phyloP scores from a whole-genome alignment of 2,797 vertebrate genomes.

The Pseudotriccus pelzelni region DNA sequence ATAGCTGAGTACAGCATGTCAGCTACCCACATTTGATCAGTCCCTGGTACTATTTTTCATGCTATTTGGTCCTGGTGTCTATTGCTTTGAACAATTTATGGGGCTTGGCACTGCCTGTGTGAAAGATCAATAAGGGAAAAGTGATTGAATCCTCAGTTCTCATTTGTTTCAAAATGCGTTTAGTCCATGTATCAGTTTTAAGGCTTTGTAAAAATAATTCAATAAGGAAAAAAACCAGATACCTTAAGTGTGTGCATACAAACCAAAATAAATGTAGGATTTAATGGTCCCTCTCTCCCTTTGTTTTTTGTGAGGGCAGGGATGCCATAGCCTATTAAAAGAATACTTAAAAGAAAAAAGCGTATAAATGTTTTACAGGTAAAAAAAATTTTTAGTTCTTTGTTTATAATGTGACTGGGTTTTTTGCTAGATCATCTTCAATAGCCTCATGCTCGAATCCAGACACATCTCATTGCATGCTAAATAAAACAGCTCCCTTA shows the following conservation, averaged over 20 bases:
- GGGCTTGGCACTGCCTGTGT: background rate
- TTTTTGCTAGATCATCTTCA: slow-evolving; percentile 1
- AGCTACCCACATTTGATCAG: background rate
- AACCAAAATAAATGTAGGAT: background rate
- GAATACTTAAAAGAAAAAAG: background rate
- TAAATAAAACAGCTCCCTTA: slow-evolving; percentile 32
- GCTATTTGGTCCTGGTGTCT: background rate
- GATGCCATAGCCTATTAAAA: background rate
- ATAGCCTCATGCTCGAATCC: background rate
- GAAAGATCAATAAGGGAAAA: background rate
- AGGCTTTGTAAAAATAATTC: background rate
- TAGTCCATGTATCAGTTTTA: background rate
- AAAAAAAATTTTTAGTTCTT: background rate
- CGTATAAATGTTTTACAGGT: background rate
- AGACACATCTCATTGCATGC: background rate
- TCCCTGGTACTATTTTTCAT: background rate
- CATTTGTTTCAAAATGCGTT: background rate
- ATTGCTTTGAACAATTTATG: background rate
- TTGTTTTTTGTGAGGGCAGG: background rate
- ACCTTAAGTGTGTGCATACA: background rate
- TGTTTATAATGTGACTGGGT: background rate
- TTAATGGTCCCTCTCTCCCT: background rate
- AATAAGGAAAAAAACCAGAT: rapidly evolving
- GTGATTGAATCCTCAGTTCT: background rate
- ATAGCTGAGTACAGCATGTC: background rate